phyloP scores from a whole-genome alignment of 2,888 invertebrate species.

The Acanthosepion pharaonis region DNA sequence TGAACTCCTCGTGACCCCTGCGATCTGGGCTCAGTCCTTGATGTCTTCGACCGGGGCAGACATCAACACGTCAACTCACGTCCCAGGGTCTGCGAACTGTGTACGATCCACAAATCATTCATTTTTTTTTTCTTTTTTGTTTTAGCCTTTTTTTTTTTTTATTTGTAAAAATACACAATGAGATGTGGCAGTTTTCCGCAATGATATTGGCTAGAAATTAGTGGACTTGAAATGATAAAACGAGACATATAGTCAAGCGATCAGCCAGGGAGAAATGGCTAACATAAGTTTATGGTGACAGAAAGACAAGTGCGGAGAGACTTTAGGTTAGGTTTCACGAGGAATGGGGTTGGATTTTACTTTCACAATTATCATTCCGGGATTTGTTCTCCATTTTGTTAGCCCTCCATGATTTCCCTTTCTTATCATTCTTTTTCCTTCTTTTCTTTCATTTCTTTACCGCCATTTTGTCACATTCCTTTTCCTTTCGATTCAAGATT shows the following conservation, averaged over 20 bases:
- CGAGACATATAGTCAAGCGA: neutral
- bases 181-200: neutral
- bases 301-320: neutral
- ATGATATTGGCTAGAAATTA: neutral
- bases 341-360: neutral
- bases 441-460: neutral
- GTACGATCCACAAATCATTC: slow-evolving; percentile 7
- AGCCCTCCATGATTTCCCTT: neutral
- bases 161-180: neutral
- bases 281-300: neutral
- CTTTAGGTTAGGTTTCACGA: neutral
- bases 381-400: neutral
- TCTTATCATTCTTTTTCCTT: neutral
- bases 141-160: neutral
- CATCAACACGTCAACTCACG: slow-evolving; percentile 11
- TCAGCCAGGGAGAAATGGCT: neutral
- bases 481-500: neutral
- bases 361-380: neutral
- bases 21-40: neutral
- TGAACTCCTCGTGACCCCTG: neutral
- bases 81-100: neutral
- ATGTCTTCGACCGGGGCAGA: neutral
- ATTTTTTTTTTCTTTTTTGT: neutral
- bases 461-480: neutral
- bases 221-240: neutral